Evolutionary conservation across 2,113 vertebrate genomes (phyloP), one percentile per base, ranked within the genome.

Genomic region (Eudyptes chrysolophus): DNA sequence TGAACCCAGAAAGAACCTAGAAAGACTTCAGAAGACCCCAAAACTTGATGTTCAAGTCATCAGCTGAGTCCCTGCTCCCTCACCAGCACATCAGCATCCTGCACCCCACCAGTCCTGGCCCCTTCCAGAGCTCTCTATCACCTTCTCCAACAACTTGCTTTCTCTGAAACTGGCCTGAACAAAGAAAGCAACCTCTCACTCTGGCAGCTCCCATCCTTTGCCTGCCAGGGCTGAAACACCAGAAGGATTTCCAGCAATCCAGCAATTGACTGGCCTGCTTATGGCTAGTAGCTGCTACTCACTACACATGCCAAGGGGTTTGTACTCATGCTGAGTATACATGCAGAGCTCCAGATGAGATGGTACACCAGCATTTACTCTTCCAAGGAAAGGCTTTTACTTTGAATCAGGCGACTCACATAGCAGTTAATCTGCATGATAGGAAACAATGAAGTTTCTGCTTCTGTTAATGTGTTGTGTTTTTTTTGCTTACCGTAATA

Each of bases 311-410:
- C 66, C 61, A 61, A 75, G 30, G 26, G 18, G 44, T 21, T 90
- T 88, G 71, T 30, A 25, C 36, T 76, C 34, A 5, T 10, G 83
- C 85, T 80, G 34, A 60, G 66, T 16, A 25, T 4, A n/a, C 21
- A 42, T 5, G 1, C 48, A 82, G 57, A 83, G 66, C 57, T 85
- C 82, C 70, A 57, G 48, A 72, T 30, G 54, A 57, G 44, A 40
- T 0, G 0, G 10, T 25, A 32, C 74, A n/a, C 57, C 2, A 2
- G 54, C 61, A 66, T 78, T 71, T 36, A 49, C 21, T 4, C 71
- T 66, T 38, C 48, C 34, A 60, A 76, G 44, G 49, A 64, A 83
- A 92, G 58, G n/a, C 18, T 77, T 76, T 49, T 65, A 30, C 44
- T n/a, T 44, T 61, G 38, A 52, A 11, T 80, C 48, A 19, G 49